These are phyloP conservation scores for Meganola albula DNA, from an alignment of 2,888 invertebrate species.

Conservation along the genomic window DNA sequence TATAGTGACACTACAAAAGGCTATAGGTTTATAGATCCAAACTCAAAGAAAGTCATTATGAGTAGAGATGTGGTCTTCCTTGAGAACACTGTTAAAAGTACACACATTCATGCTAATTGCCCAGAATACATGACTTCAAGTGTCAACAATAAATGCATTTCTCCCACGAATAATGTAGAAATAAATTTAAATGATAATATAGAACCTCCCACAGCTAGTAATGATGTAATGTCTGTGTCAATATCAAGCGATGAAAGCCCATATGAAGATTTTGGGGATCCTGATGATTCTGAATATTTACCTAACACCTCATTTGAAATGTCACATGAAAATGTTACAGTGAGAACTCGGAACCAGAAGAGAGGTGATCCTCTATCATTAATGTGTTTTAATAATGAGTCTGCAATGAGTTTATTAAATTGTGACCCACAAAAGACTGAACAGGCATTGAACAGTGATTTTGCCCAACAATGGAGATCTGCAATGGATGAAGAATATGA, in stretches of 20 bases:
- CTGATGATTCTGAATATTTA: background rate
- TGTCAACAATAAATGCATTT: background rate
- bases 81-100: background rate
- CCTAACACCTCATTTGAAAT: background rate
- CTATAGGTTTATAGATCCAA: background rate
- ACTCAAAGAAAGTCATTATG: background rate
- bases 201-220: too few relatives aligned
- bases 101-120: background rate
- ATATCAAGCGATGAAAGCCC: background rate
- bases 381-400: too few relatives aligned
- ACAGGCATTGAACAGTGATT: background rate
- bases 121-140: too few relatives aligned
- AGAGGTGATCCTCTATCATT: background rate
- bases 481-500: conserved; percentile 6
- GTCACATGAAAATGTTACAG: too few relatives aligned
- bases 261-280: conserved; percentile 1
- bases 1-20: background rate
- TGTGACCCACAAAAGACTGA: background rate
- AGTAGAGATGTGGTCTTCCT: background rate
- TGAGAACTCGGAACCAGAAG: too few relatives aligned
- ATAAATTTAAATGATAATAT: background rate
- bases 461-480: conserved; percentile 1
- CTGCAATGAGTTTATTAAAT: background rate
- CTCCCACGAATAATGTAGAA: background rate
- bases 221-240: too few relatives aligned